Base-by-base conservation (phyloP, 2,888 invertebrate genomes). In the Tigriopus californicus region DNA sequence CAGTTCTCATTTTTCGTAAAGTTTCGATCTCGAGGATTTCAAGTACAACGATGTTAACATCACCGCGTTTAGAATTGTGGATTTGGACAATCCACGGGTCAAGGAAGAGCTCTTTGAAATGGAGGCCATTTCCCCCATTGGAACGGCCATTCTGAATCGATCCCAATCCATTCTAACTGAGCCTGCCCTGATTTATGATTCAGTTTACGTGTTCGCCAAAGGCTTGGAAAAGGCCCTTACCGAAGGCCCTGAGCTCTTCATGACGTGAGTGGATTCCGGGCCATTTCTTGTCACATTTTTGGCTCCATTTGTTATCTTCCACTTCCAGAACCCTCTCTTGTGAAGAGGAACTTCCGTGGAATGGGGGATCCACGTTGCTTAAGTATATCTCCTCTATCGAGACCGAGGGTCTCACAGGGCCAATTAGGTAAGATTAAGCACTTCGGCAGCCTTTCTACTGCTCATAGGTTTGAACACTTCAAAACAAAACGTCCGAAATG, bases 131-230 rank as follows among this genome's bases (percentile, higher is more conserved):
- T n/a, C 18, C 1, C n/a, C 13, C 13, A 41, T 57, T 44, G 24
- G 44, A 20, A 15, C 12, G 4, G 13, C 15, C 4, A 57, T 41
- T 46, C 44, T 46, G 15, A 49, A 57, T 57, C 15, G 18, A 15
- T 10, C 25, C 33, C 46, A 49, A 49, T 40, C 49, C 18, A 57
- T 57, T 22, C n/a, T 22, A 20, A 85, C 87, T 56, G 85, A 85
- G 70, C 84, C 88, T 61, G 88, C 88, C 0, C 74, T 89, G 51
- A 78, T 88, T 66, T 88, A 83, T 70, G 88, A 89, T 68, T 84
- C 87, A 1, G 88, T 89, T 0, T 84, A 85, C 67, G 81, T 84
- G 8, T 79, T 88, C 65, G 86, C 84, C 1, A 77, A 82, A 64
- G 88, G 86, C 1, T 71, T 89, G 44, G 80, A 82, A 44, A 44